Base-by-base conservation (phyloP, 2,797 vertebrate genomes). In the Trematomus bernacchii region DNA sequence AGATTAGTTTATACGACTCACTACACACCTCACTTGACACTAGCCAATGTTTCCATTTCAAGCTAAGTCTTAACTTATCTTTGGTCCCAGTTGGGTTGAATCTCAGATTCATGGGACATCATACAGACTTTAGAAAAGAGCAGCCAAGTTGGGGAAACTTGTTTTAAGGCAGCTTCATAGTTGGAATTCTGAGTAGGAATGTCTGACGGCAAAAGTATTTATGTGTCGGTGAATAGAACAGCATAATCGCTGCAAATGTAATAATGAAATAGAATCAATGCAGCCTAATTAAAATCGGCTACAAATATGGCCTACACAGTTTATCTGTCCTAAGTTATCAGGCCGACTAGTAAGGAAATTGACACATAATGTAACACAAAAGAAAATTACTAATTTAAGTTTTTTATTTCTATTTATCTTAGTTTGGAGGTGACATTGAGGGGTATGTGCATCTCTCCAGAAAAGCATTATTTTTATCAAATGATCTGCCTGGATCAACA, bases 91-190 rank as follows among this genome's bases (percentile, higher is more conserved):
- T 12, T 23, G 11, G 44, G 14, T 71, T 43, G 42, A 58, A 27
- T 65, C 40, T 64, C 60, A 65, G 21, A 58, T 63, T 52, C 21
- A 53, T 63, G 21, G 63, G 14, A 33, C 19, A 10, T 44, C 16
- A 0, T 14, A 10, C 30, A 30, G 40, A 64, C 27, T 30, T 44
- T 40, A 15, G 47, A 48, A 33, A 15, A 4, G 0, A 61, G 65
- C 16, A 46, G 44, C 33, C 42, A 14, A 15, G 37, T 15, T 16
- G 14, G 23, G 8, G 54, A 18, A 43, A n/a, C 23, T 2, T 14
- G 13, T 14, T 14, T 27, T 11, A 23, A 2, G 5, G 27, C 16
- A 9, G 12, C 5, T 44, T 6, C 4, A 12, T 30, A 54, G 6
- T 44, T 52, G 19, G 10, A 43, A 21, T 37, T 48, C 27, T 18